Base-by-base conservation (phyloP, 1,140 invertebrate species). In the Meloidogyne chitwoodi region DNA sequence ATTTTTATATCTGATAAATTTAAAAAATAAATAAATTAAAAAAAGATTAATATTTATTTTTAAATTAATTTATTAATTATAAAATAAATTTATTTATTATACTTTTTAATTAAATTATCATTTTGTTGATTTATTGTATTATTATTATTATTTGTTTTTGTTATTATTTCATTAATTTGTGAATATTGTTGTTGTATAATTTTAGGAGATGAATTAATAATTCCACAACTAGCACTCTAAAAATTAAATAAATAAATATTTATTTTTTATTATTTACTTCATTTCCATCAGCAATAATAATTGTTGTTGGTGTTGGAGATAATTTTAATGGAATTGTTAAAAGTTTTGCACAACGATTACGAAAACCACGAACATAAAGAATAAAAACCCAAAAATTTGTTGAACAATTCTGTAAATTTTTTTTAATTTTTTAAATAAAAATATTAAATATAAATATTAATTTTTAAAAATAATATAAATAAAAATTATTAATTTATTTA, bases 341-440 rank as follows among this genome's bases (percentile, higher is more conserved):
- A 19, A 78, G 61, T 26, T 61, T 71, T 1, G 63, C 48, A 62
- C 77, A 78, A 62, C 77, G 63, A n/a, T 68, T 68, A 22, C 84
- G 71, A 72, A 85, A 85, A 22, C 85, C 63, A 64, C 82, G 82
- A 16, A 84, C 85, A 74, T 79, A 85, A 12, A 86, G 75, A n/a
- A 85, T 68, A 66, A 86, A 85, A 27, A 85, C 81, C 83, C 83
- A 85, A 64, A 85, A 85, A 68, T 85, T 85, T 5, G 84, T 85
- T 29, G 83, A 80, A 67, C 84, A 86, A 72, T 85, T 85, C 48
- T 84, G 26, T 38, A 14, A 26, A n/a, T n/a, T n/a, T n/a, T n/a
- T n/a, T n/a, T n/a, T n/a, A n/a, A n/a, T n/a, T n/a, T n/a, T n/a
- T n/a, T n/a, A n/a, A n/a, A n/a, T n/a, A n/a, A n/a, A n/a, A n/a